These are phyloP conservation scores for Strigops habroptila DNA, from an alignment of 2,113 vertebrate species.

Conservation along the genomic window DNA sequence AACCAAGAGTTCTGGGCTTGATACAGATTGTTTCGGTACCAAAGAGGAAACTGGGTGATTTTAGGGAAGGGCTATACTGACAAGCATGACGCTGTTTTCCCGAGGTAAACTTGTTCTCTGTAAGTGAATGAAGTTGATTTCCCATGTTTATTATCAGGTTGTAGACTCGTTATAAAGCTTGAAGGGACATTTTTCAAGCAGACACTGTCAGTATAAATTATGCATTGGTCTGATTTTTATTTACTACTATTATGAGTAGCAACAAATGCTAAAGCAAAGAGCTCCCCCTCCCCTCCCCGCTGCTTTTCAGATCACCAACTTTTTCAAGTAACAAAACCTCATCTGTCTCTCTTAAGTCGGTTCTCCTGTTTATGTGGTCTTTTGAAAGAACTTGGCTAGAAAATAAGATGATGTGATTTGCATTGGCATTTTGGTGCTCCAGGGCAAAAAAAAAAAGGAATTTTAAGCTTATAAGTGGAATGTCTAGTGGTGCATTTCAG, in stretches of 20 bases:
- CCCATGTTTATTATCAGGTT: neutral
- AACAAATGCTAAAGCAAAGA: neutral
- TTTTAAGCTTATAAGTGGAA: neutral
- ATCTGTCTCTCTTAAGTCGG: fast-evolving
- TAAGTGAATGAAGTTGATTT: neutral
- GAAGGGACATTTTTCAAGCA: neutral
- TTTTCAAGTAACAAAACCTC: neutral
- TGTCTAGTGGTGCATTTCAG: neutral
- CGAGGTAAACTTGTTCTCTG: neutral
- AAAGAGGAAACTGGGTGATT: neutral
- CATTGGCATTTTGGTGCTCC: neutral
- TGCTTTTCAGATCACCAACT: neutral
- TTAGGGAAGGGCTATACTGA: neutral
- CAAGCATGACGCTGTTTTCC: neutral
- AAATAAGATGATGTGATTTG: neutral
- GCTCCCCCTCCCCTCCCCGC: neutral
- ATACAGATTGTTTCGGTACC: neutral
- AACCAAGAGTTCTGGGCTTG: neutral
- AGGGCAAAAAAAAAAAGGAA: neutral
- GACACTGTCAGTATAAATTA: neutral
- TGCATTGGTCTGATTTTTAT: neutral
- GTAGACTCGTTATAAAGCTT: neutral
- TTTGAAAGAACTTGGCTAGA: neutral
- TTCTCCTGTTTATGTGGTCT: neutral
- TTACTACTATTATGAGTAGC: neutral